Evolutionary conservation across 2,113 vertebrate species (phyloP).

Genomic region (Colius striatus): DNA sequence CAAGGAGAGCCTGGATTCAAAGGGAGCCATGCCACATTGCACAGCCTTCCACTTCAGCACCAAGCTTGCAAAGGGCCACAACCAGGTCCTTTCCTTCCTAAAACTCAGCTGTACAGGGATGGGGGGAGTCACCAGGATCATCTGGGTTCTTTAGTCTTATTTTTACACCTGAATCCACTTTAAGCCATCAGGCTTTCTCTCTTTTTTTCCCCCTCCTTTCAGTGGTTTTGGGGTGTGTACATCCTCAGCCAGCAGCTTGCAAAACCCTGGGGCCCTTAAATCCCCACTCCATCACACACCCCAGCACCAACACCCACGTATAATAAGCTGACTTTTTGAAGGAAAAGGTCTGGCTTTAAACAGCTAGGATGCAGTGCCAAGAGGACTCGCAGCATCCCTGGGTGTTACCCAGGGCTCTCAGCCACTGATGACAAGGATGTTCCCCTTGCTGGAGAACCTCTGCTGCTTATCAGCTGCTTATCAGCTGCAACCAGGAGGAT

Average conservation of each 20-base stretch:
- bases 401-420: background rate
- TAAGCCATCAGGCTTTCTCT: background rate
- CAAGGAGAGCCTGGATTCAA: background rate
- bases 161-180: background rate
- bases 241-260: background rate
- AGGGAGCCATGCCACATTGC: accelerated
- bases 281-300: background rate
- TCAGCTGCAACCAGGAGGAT: slow-evolving; percentile 68
- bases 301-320: background rate
- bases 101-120: background rate
- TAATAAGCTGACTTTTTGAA: background rate
- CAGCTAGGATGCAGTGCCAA: background rate
- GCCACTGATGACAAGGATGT: background rate
- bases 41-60: background rate
- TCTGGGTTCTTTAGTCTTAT: accelerated
- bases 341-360: background rate
- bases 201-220: accelerated
- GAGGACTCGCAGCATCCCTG: background rate
- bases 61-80: background rate
- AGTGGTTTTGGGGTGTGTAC: background rate
- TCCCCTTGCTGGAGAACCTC: background rate
- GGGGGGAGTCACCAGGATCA: background rate
- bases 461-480: background rate
- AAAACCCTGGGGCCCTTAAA: background rate
- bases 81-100: background rate